A percentile compares a stretch with the other conserved stretches of the same genome.
Conservation (phyloP, 2,113 vertebrate species). For the Drymodes brunneopygia region DNA sequence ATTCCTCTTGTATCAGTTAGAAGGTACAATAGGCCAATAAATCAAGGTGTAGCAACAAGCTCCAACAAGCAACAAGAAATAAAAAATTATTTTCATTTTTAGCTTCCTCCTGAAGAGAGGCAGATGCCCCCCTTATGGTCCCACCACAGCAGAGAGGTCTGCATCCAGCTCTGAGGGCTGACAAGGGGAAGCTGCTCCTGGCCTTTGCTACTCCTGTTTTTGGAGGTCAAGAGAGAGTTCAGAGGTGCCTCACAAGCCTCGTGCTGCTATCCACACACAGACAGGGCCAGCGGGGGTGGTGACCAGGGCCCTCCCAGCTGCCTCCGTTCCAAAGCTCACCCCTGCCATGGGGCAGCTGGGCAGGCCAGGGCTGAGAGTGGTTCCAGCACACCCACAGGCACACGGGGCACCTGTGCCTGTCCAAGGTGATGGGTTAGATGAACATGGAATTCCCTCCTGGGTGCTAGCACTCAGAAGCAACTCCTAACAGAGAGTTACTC, state of each 20-base stretch:
- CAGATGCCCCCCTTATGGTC: not conserved
- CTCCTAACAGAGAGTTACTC: not conserved
- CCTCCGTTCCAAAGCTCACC: not conserved
- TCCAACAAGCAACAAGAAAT: too few relatives aligned
- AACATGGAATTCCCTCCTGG: not conserved
- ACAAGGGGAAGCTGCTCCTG: not conserved
- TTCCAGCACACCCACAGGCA: not conserved
- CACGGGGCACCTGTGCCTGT: not conserved
- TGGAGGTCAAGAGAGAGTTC: not conserved
- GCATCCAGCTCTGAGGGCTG: not conserved
- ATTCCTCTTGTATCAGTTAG: not conserved
- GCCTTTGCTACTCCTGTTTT: not conserved
- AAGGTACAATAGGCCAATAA: not conserved
- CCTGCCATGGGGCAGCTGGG: fast-evolving
- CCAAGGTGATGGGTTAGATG: not conserved
- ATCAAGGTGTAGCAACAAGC: not conserved
- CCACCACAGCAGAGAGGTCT: not conserved
- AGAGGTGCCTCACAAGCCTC: not conserved
- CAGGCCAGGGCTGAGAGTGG: not conserved
- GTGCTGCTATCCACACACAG: not conserved
- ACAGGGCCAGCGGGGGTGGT: not conserved
- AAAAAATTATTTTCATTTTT: not conserved
- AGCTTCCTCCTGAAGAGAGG: not conserved
- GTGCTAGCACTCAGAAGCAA: not conserved
- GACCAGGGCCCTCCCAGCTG: not conserved